Base-by-base conservation (phyloP, 2,113 vertebrate genomes). In the Zapus hudsonius region DNA sequence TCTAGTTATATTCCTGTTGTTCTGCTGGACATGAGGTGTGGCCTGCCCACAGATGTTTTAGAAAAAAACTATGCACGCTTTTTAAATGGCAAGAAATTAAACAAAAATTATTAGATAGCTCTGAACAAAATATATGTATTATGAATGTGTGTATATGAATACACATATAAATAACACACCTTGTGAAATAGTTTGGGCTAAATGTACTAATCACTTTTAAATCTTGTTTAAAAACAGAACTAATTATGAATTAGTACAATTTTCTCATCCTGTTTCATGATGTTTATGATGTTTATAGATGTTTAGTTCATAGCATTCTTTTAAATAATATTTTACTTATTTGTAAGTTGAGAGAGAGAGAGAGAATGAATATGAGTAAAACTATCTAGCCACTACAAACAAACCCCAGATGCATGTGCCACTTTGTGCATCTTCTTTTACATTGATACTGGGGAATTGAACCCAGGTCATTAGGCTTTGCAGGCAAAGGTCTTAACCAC, bases 1-100 rank as follows among this genome's bases (percentile, higher is more conserved):
- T 91, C 64, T 94, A 73, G 84, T 96, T 97, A 89, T 59, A 61
- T 86, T 31, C 38, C 66, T 31, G 29, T 4, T 42, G n/a, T 76
- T 44, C 66, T 40, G 38, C n/a, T 6, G 4, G 61, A 70, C 57
- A 66, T 52, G 47, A 92, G 33, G 40, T 83, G 11, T 76, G 89
- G 6, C 59, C 72, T 78, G 22, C 9, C n/a, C n/a, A 1, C 2
- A 42, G 31, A 20, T 90, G 44, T 87, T 94, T 90, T 66, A 90
- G 17, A 82, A 52, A 64, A 79, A 79, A 85, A 69, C 33, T 61
- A 29, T 57, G 29, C 23, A 75, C 59, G 64, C 11, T 23, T 70
- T 64, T n/a, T 55, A 40, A 3, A 2, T 70, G 38, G 75, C 81
- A 84, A 74, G 47, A 91, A 91, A 89, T 93, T 66, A 84, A 80